phyloP scores from a whole-genome alignment of 2,113 vertebrate species.

The Castor canadensis region DNA sequence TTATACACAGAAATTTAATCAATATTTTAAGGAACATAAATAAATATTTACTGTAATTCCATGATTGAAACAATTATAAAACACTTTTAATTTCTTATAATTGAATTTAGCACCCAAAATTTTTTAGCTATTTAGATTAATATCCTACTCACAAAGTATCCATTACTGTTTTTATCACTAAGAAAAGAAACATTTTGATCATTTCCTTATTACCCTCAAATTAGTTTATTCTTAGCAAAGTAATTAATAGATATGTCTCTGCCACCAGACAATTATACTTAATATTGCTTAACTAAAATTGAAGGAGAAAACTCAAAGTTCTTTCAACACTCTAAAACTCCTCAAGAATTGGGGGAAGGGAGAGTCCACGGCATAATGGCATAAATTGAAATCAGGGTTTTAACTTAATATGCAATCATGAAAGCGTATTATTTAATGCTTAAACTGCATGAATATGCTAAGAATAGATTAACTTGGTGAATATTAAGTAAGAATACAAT shows the following conservation, averaged over 20 bases:
- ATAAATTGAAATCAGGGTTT: conserved; percentile 42
- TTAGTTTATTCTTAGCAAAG: conserved; percentile 52
- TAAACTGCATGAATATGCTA: neutral
- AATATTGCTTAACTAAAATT: conserved; percentile 48
- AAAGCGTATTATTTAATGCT: neutral
- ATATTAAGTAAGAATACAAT: conserved; percentile 50
- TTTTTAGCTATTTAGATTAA: conserved; percentile 46
- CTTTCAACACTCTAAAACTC: conserved; percentile 37
- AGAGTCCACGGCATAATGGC: neutral
- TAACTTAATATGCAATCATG: conserved; percentile 20
- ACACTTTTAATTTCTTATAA: conserved; percentile 34
- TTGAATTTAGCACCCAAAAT: conserved; percentile 34
- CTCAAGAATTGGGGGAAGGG: neutral
- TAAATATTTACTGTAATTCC: conserved; percentile 48
- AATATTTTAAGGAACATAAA: conserved; percentile 38
- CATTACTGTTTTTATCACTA: conserved; percentile 48
- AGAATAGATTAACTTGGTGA: conserved; percentile 1
- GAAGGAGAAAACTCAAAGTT: conserved; percentile 43
- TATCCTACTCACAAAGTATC: conserved; percentile 44
- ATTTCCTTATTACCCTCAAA: conserved; percentile 38
- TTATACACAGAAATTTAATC: conserved; percentile 39
- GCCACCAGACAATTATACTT: conserved; percentile 50
- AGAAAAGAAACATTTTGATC: conserved; percentile 40
- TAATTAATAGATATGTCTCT: conserved; percentile 50
- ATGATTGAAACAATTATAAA: conserved; percentile 54